A percentile compares a stretch with the other conserved stretches of the same genome.
phyloP scores from a whole-genome alignment of 2,888 invertebrate genomes.

The Notodonta ziczac region DNA sequence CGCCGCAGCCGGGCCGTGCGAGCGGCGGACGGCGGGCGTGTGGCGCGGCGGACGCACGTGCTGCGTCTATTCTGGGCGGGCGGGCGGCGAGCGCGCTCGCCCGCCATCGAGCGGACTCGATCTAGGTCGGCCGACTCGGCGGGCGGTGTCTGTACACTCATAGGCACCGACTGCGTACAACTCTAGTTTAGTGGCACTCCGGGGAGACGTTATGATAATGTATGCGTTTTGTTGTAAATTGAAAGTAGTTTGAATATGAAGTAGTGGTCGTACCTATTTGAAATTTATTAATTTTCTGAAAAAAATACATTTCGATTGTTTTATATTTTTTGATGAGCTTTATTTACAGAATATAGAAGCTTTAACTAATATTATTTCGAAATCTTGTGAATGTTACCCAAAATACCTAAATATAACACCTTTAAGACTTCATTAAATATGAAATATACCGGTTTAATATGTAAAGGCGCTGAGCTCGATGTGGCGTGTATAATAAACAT shows the following conservation, averaged over 20 bases:
- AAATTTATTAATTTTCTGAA: too few relatives aligned
- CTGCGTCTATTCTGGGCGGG: slow-evolving; percentile 83
- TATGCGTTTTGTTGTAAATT: neutral
- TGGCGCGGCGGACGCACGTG: slow-evolving; percentile 79
- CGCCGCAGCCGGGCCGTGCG: slow-evolving; percentile 23
- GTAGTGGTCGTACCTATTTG: too few relatives aligned
- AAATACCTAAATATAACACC: neutral
- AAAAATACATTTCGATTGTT: too few relatives aligned
- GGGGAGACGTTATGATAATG: neutral
- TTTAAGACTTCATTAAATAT: slow-evolving; percentile 21
- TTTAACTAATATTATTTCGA: too few relatives aligned
- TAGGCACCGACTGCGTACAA: slow-evolving; percentile 28
- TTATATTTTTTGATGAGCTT: too few relatives aligned
- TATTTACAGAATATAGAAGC: too few relatives aligned
- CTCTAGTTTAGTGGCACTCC: neutral
- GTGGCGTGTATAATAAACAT: slow-evolving; percentile 15
- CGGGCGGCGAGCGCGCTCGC: slow-evolving; percentile 57
- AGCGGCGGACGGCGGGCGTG: slow-evolving; percentile 56
- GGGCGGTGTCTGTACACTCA: slow-evolving; percentile 43
- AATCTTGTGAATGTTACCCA: neutral
- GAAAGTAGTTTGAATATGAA: too few relatives aligned
- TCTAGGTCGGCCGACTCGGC: slow-evolving; percentile 68
- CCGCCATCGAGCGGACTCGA: slow-evolving; percentile 76
- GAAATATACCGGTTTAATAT: slow-evolving; percentile 31
- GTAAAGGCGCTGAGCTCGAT: slow-evolving; percentile 17